phyloP scores from a whole-genome alignment of 2,888 invertebrate genomes.

The Yponomeuta sedellus region DNA sequence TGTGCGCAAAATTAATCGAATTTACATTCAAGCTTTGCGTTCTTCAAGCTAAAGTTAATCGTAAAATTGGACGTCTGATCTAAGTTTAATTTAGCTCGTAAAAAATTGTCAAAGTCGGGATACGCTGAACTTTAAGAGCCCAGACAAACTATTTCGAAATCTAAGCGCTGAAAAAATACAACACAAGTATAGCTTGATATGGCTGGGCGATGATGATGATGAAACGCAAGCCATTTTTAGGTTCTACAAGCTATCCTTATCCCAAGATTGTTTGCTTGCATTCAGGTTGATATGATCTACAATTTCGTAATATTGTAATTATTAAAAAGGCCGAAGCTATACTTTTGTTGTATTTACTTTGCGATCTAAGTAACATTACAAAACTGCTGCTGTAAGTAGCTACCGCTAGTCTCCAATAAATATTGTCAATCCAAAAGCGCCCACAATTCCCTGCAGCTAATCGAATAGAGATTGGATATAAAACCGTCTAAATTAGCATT shows the following conservation, averaged over 20 bases:
- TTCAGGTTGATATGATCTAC: no score
- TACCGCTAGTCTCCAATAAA: constrained; percentile 33
- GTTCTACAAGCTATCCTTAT: no score
- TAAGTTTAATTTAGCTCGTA: not conserved
- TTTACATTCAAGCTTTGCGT: not conserved
- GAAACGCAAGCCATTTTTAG: no score
- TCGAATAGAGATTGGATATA: constrained; percentile 42
- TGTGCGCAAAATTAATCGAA: constrained; percentile 2
- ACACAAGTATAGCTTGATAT: not conserved
- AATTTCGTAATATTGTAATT: no score
- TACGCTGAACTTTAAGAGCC: not conserved
- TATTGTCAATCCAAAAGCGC: constrained; percentile 61
- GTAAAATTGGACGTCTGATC: not conserved
- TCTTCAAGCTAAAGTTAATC: not conserved
- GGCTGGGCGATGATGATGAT: no score
- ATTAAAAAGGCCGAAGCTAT: no score
- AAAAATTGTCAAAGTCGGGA: not conserved
- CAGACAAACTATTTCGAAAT: no score
- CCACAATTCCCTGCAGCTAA: constrained; percentile 40
- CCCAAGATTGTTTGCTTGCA: no score
- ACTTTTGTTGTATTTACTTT: not conserved
- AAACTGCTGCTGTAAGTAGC: constrained; percentile 24
- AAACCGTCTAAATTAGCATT: constrained; percentile 60
- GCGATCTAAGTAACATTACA: not conserved
- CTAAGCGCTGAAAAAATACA: not conserved